These are phyloP conservation scores for Selenia dentaria DNA, from an alignment of 2,888 invertebrate genomes.

Conservation along the genomic window DNA sequence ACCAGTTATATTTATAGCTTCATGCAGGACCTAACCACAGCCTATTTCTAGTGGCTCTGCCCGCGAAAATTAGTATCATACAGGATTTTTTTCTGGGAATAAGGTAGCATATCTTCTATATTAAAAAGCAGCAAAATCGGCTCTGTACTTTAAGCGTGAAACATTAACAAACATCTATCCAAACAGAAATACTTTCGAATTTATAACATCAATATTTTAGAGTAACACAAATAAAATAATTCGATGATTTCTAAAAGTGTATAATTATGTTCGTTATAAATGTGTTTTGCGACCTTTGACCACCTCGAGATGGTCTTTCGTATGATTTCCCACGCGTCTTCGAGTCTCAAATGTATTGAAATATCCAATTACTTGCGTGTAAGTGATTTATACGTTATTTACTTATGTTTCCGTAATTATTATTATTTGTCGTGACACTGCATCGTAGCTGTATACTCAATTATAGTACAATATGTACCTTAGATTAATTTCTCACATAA, in stretches of 20 bases:
- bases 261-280: constrained; percentile 19
- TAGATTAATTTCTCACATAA: too few species aligned
- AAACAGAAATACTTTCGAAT: too few species aligned
- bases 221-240: neutral
- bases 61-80: too few species aligned
- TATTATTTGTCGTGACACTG: constrained; percentile 9
- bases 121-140: too few species aligned
- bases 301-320: constrained; percentile 51
- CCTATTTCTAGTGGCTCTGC: too few species aligned
- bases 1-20: too few species aligned
- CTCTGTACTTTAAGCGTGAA: too few species aligned
- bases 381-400: constrained; percentile 44
- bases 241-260: neutral
- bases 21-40: too few species aligned
- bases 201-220: too few species aligned
- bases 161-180: too few species aligned
- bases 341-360: constrained; percentile 39
- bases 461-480: neutral
- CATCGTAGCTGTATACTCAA: neutral
- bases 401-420: constrained; percentile 25
- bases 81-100: too few species aligned
- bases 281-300: constrained; percentile 32
- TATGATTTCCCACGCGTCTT: constrained; percentile 64
- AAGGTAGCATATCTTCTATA: too few species aligned
- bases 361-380: constrained; percentile 56